These are phyloP conservation scores for Calidris pygmaea DNA, from an alignment of 2,113 vertebrate genomes.

Conservation along the genomic window DNA sequence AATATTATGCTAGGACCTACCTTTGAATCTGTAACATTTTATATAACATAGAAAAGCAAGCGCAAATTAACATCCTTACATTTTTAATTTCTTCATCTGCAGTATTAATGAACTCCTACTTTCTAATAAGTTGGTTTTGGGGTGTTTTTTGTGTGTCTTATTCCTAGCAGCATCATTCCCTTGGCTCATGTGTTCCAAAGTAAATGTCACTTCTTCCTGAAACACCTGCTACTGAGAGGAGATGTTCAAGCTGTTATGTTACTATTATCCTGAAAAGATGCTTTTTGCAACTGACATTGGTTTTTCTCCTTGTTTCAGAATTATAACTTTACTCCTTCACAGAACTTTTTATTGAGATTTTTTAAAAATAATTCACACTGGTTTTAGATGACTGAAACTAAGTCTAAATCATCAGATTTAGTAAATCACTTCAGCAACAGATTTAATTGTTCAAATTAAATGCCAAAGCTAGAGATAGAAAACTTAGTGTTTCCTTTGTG, in stretches of 20 bases:
- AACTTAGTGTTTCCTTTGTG: neutral
- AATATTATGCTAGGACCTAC: neutral
- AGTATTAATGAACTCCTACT: neutral
- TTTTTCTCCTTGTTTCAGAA: neutral
- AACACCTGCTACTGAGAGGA: neutral
- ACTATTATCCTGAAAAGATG: neutral
- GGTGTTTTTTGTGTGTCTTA: neutral
- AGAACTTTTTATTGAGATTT: neutral
- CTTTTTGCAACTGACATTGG: neutral
- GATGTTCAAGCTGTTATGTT: neutral
- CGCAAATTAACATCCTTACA: neutral
- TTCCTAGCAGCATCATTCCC: neutral
- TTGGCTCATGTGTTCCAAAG: neutral
- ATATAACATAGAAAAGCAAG: neutral
- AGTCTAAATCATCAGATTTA: neutral
- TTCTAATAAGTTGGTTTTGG: neutral
- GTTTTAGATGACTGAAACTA: neutral
- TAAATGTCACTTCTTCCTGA: slow-evolving; percentile 4
- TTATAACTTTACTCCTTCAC: neutral
- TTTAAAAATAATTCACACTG: neutral
- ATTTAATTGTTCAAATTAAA: neutral
- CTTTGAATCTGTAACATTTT: neutral
- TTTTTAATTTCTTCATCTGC: neutral
- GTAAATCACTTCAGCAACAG: neutral
- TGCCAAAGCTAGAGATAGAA: neutral